Percentiles rank a stretch among this genome's conserved stretches.
Evolutionary conservation across 2,113 vertebrate genomes (phyloP).

Genomic region (Microcebus tavaratra): DNA sequence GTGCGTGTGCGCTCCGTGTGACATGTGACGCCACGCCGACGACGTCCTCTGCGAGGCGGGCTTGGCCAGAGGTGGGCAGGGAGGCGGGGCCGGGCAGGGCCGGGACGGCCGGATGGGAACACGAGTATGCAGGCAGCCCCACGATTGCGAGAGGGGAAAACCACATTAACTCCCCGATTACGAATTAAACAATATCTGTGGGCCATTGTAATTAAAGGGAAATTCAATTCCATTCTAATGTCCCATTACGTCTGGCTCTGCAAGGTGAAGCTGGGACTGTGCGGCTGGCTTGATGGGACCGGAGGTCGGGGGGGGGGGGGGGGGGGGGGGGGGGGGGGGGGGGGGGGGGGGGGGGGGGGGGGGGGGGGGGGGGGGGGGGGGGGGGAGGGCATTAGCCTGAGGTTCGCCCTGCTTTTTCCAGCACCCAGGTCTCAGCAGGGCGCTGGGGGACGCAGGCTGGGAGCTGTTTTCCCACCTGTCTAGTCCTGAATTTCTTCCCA

Average conservation of each 20-base stretch:
- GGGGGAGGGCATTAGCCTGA: not conserved
- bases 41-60: not conserved
- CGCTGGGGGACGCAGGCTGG: accelerated
- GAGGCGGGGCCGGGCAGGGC: not conserved
- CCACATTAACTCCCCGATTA: conserved; percentile 63
- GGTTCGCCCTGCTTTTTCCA: no score
- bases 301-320: not conserved
- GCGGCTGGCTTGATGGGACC: conserved; percentile 42
- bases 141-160: conserved; percentile 16
- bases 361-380: no score
- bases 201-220: conserved; percentile 69
- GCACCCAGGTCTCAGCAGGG: not conserved
- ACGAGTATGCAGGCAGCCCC: not conserved
- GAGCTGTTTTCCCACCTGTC: not conserved
- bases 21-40: not conserved
- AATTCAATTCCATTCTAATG: conserved; percentile 56
- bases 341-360: no score
- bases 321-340: not conserved
- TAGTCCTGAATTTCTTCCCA: not conserved
- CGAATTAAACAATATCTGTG: conserved; percentile 68
- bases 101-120: not conserved
- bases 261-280: not conserved
- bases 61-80: not conserved
- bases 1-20: conserved; percentile 59
- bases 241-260: conserved; percentile 46